phyloP scores from a whole-genome alignment of 2,888 invertebrate genomes.

The Criorhina ranunculi region DNA sequence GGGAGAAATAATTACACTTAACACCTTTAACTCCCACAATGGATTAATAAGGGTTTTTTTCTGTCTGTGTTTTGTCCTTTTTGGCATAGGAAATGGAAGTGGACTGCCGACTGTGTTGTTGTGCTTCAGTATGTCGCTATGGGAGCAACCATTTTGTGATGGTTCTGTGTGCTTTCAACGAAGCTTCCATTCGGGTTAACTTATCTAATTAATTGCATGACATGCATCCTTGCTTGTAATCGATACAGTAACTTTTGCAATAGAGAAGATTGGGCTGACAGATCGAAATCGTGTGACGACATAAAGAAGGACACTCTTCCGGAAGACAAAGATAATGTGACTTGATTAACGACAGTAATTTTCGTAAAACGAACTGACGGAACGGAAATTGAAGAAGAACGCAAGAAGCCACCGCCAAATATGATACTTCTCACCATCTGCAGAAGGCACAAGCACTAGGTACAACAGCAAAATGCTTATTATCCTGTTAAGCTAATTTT shows the following conservation, averaged over 20 bases:
- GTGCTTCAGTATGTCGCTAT: conserved; percentile 17
- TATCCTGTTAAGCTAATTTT: conserved; percentile 74
- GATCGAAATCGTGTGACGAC: conserved; percentile 47
- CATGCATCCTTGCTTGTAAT: conserved; percentile 24
- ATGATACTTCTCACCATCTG: conserved; percentile 32
- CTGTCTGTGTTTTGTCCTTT: conserved; percentile 19
- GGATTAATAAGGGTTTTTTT: conserved; percentile 50
- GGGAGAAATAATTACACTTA: conserved; percentile 68
- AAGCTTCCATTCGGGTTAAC: conserved; percentile 17
- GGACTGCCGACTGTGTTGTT: conserved; percentile 10
- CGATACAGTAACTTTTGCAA: conserved; percentile 27
- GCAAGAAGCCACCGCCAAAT: conserved; percentile 53
- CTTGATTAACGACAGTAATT: conserved; percentile 73
- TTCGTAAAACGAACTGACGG: conserved; percentile 66
- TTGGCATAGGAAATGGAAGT: conserved; percentile 12
- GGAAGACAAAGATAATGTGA: conserved; percentile 40
- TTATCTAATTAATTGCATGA: conserved; percentile 48
- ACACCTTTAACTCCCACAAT: conserved; percentile 66
- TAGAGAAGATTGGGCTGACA: conserved; percentile 18
- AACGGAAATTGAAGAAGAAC: conserved; percentile 64
- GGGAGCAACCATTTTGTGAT: conserved; percentile 28
- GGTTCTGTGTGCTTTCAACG: conserved; percentile 21
- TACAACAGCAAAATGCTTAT: conserved; percentile 58
- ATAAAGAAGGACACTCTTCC: conserved; percentile 10
- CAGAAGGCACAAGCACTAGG: background rate